phyloP scores from a whole-genome alignment of 1,140 invertebrate species.

The Drosophila nigrodunni region DNA sequence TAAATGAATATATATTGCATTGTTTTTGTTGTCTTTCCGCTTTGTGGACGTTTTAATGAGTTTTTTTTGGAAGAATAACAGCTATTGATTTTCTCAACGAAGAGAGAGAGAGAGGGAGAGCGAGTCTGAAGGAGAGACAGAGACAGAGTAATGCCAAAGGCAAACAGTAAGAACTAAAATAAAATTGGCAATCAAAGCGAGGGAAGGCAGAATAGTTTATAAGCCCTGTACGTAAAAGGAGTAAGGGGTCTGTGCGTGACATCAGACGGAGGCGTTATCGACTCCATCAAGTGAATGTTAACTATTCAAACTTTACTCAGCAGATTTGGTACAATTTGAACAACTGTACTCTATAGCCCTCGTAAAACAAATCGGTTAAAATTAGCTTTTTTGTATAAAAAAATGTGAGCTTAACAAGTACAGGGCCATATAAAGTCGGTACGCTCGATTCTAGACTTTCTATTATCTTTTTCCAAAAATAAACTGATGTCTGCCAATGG shows the following conservation, averaged over 20 bases:
- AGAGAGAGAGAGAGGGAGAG: neutral
- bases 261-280: neutral
- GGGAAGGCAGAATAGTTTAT: neutral
- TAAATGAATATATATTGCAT: constrained; percentile 8
- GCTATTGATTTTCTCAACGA: constrained; percentile 21
- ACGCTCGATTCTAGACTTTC: too few relatives aligned
- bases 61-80: neutral
- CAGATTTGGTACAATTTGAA: too few relatives aligned
- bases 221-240: neutral
- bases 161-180: constrained; percentile 26
- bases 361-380: too few relatives aligned
- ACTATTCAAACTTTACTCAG: too few relatives aligned
- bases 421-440: too few relatives aligned
- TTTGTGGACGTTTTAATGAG: constrained; percentile 10
- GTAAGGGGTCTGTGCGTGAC: neutral
- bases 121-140: neutral
- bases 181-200: constrained; percentile 35
- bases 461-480: too few relatives aligned
- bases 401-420: too few relatives aligned
- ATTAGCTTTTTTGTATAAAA: too few relatives aligned
- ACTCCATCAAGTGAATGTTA: too few relatives aligned
- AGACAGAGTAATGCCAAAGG: constrained; percentile 1
- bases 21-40: neutral
- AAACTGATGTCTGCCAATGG: constrained; percentile 14
- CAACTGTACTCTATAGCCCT: too few relatives aligned